Conservation (phyloP, 2,113 vertebrate species). For the Natator depressus region DNA sequence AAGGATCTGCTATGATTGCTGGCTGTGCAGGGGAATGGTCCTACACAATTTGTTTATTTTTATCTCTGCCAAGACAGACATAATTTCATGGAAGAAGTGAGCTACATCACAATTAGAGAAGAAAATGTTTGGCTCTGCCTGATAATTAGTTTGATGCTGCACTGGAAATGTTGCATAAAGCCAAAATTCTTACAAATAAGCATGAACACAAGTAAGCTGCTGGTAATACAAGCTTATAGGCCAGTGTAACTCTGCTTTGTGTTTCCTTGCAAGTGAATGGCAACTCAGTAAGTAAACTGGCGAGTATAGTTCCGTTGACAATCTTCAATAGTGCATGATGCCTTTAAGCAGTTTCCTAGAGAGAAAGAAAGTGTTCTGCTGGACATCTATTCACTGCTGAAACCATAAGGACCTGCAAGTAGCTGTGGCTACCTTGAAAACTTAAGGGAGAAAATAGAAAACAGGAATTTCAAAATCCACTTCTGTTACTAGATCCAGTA, state of each 20-base stretch:
- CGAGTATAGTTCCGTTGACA: neutral
- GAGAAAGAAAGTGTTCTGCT: neutral
- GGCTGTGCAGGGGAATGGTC: neutral
- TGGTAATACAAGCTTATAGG: neutral
- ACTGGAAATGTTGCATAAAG: neutral
- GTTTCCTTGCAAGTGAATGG: neutral
- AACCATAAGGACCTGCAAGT: neutral
- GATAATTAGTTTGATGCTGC: neutral
- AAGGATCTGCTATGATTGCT: neutral
- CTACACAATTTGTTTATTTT: conserved; percentile 12
- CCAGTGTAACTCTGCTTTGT: neutral
- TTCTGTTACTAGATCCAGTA: conserved; percentile 11
- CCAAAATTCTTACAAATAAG: neutral
- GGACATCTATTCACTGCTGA: neutral
- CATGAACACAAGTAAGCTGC: neutral
- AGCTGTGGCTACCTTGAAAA: neutral
- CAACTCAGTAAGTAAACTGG: neutral
- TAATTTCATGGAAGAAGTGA: conserved; percentile 53
- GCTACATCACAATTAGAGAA: neutral
- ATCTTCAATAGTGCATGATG: conserved; percentile 1
- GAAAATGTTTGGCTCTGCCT: neutral
- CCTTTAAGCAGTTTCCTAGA: neutral
- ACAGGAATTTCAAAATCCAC: neutral
- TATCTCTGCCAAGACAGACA: conserved; percentile 38
- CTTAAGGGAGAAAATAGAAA: conserved; percentile 3